A percentile compares a stretch with the other conserved stretches of the same genome.
These are phyloP conservation scores for Eupristina koningsbergeri DNA, from an alignment of 1,140 invertebrate genomes.

Conservation along the genomic window DNA sequence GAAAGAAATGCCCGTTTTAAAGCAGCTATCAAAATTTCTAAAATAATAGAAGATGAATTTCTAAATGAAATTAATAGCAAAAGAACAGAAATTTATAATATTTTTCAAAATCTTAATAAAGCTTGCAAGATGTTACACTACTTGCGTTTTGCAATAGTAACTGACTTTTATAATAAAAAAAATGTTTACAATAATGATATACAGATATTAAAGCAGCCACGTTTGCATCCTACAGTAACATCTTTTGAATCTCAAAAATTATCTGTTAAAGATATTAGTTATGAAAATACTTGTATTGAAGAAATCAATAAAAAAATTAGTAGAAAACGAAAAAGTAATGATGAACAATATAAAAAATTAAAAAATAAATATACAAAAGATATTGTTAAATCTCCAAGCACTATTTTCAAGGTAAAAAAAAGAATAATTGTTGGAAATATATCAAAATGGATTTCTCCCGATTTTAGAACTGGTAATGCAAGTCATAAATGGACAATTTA, in stretches of 20 bases:
- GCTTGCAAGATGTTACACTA: slow-evolving; percentile 80
- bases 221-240: slow-evolving; percentile 83
- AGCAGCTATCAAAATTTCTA: slow-evolving; percentile 64
- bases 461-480: slow-evolving; percentile 78
- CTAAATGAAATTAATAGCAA: slow-evolving; percentile 74
- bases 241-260: slow-evolving; percentile 26
- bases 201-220: slow-evolving; percentile 73
- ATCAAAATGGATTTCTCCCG: slow-evolving; percentile 85
- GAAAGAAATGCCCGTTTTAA: slow-evolving; percentile 68
- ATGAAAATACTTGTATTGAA: slow-evolving; percentile 10
- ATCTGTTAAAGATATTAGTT: slow-evolving; percentile 5
- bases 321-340: slow-evolving; percentile 27
- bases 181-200: slow-evolving; percentile 71
- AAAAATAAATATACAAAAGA: slow-evolving; percentile 59
- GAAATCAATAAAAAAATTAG: slow-evolving; percentile 13
- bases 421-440: slow-evolving; percentile 85
- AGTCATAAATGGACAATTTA: slow-evolving; percentile 94
- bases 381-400: slow-evolving; percentile 58
- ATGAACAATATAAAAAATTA: slow-evolving; percentile 21
- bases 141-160: slow-evolving; percentile 80
- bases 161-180: slow-evolving; percentile 80
- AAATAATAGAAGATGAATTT: slow-evolving; percentile 74
- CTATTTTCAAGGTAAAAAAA: slow-evolving; percentile 63
- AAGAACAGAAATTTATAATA: slow-evolving; percentile 73
- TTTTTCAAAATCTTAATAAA: slow-evolving; percentile 77